Percentiles rank a stretch among this genome's conserved stretches.
These are phyloP conservation scores for Phenganax stokvisi DNA, from an alignment of 92 coral and sea anemone species.

Conservation along the genomic window DNA sequence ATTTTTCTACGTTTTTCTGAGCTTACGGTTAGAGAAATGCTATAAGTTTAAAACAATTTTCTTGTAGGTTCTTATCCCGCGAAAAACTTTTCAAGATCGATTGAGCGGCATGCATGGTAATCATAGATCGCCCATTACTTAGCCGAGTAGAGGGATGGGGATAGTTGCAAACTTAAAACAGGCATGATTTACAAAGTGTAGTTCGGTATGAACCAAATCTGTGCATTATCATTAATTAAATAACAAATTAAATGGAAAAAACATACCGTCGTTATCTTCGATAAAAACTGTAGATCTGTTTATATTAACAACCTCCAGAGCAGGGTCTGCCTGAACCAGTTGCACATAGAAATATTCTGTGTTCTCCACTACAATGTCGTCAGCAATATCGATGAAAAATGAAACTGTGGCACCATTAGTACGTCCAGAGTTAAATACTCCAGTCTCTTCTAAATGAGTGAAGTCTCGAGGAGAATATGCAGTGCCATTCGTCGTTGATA, in stretches of 20 bases:
- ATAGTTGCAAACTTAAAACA: too few relatives aligned
- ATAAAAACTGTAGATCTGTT: conserved; percentile 40
- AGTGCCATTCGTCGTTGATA: conserved; percentile 27
- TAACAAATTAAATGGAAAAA: background rate
- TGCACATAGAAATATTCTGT: conserved; percentile 41
- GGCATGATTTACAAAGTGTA: background rate
- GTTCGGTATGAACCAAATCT: background rate
- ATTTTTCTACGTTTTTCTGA: too few relatives aligned
- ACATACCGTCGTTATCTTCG: conserved; percentile 48
- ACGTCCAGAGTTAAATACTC: background rate
- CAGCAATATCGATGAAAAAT: conserved; percentile 23
- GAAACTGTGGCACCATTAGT: conserved; percentile 12
- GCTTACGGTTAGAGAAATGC: too few relatives aligned
- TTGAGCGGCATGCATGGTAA: too few relatives aligned
- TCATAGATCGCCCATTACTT: too few relatives aligned
- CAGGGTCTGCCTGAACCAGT: conserved; percentile 27
- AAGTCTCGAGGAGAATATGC: conserved; percentile 18
- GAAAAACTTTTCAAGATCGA: too few relatives aligned
- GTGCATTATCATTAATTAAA: background rate
- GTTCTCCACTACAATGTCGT: conserved; percentile 36
- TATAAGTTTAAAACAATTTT: too few relatives aligned
- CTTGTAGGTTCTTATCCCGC: too few relatives aligned
- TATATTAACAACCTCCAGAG: conserved; percentile 17
- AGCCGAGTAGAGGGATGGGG: too few relatives aligned
- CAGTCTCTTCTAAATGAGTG: background rate